A percentile compares a stretch with the other conserved stretches of the same genome.
These are phyloP conservation scores for Pygmarrhopalites habei DNA, from an alignment of 1,140 invertebrate species.

Conservation along the genomic window DNA sequence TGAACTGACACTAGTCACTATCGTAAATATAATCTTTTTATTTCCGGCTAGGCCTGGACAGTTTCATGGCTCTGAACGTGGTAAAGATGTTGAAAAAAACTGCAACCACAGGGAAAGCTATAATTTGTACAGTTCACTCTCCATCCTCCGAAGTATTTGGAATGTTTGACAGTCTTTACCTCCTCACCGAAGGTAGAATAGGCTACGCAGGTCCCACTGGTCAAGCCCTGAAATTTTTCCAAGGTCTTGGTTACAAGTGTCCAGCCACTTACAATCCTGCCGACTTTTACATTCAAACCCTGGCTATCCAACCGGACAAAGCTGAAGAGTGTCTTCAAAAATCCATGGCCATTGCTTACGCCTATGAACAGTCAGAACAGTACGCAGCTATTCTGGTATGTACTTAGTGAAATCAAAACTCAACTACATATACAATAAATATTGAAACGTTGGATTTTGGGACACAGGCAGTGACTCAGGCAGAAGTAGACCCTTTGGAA, in stretches of 20 bases:
- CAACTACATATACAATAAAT: background rate
- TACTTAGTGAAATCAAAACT: background rate
- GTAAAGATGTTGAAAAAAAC: conserved; percentile 74
- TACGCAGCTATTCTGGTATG: background rate
- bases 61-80: conserved; percentile 84
- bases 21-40: too few relatives aligned
- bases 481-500: background rate
- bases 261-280: conserved; percentile 50
- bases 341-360: background rate
- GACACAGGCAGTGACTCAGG: background rate
- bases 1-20: too few relatives aligned
- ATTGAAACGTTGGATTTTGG: background rate
- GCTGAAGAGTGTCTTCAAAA: conserved; percentile 35
- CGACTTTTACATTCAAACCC: conserved; percentile 45
- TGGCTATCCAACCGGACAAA: conserved; percentile 42
- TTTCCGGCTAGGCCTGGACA: conserved; percentile 85
- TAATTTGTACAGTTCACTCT: conserved; percentile 92
- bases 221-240: conserved; percentile 46
- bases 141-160: conserved; percentile 84
- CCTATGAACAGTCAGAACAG: background rate
- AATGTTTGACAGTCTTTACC: conserved; percentile 75
- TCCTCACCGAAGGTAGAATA: conserved; percentile 50
- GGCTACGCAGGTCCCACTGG: conserved; percentile 48
- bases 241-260: conserved; percentile 52
- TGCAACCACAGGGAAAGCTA: conserved; percentile 76